Percentiles rank a stretch among this genome's conserved stretches.
Conservation (phyloP, 1,140 invertebrate species). For the Rhizoglyphus robini region DNA sequence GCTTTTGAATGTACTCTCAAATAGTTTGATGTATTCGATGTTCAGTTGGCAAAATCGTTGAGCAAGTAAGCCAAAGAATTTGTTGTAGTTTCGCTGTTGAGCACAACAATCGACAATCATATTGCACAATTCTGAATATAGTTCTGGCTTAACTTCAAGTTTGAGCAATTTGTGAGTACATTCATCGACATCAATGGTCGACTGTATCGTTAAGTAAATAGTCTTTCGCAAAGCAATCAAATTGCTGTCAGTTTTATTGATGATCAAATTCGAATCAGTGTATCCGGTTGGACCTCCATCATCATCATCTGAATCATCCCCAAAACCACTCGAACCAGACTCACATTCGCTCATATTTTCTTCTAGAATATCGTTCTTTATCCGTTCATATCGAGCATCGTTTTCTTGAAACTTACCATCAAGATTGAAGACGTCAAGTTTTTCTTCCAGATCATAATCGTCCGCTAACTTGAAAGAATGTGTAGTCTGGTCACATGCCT, state of each 20-base stretch:
- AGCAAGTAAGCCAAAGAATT: conserved; percentile 89
- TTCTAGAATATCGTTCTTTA: conserved; percentile 48
- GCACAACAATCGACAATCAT: conserved; percentile 99
- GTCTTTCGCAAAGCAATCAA: conserved; percentile 78
- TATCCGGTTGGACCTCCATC: conserved; percentile 43
- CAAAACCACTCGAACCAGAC: conserved; percentile 43
- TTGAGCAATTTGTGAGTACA: conserved; percentile 96
- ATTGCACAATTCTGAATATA: conserved; percentile 73
- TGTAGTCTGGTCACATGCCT: conserved; percentile 93
- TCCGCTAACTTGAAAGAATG: conserved; percentile 85
- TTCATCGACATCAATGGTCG: conserved; percentile 95
- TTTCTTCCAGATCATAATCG: conserved; percentile 56
- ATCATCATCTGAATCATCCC: conserved; percentile 46
- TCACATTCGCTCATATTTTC: conserved; percentile 37
- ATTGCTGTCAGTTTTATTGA: conserved; percentile 96
- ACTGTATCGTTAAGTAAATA: conserved; percentile 96
- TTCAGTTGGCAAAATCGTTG: conserved; percentile 84
- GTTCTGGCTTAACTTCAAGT: conserved; percentile 75
- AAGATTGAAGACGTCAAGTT: conserved; percentile 91
- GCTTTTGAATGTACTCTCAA: conserved; percentile 88
- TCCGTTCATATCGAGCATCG: conserved; percentile 88
- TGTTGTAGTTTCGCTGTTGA: conserved; percentile 94
- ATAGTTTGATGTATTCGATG: conserved; percentile 55
- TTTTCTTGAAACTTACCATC: conserved; percentile 81
- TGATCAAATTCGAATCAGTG: conserved; percentile 54